Evolutionary conservation across 2,113 vertebrate genomes (phyloP), one percentile per base, ranked within the genome.

Genomic region (Microcebus lehilahytsara): DNA sequence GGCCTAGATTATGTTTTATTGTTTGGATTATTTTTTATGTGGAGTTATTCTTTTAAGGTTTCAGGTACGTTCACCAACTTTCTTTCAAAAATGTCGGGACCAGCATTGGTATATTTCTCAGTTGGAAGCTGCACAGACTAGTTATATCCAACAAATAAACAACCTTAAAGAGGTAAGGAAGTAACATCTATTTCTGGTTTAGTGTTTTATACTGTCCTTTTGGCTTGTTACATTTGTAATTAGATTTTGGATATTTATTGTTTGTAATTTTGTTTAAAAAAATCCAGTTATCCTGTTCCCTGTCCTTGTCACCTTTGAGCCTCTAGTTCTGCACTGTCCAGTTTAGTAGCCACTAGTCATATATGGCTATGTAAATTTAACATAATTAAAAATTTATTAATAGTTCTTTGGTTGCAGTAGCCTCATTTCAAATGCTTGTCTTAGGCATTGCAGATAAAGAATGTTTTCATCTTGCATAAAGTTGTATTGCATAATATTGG

Each of bases 61-160:
- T 98, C 99, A 99, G 97, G 99, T 99, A 67, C 99, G 99, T 89
- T 99, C 99, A 0, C 99, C 99, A 53, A 99, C 99, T 32, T 99
- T 99, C 97, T 99, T 99, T 98, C 99, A 99, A 96, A 99, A 99
- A 98, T 99, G 99, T 97, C 98, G 99, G 78, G 99, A 99, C 97
- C 99, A 99, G 96, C 99, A 99, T 97, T 99, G 99, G 99, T 99
- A 99, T 98, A 99, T 99, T 98, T 99, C 99, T 98, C 99, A 99
- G 23, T 97, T 99, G 97, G 99, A 99, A 98, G 99, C 99, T 3
- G 99, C 99, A 67, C 99, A 99, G 98, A 99, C 99, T 8, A 99
- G 99, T 97, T 99, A 99, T 66, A 99, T 99, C 89, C 99, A 99
- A 93, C 99, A 99, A 98, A 99, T 99, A 98, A 99, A 99, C 98